These are phyloP conservation scores for Merodon equestris DNA, from an alignment of 2,888 invertebrate genomes.

Conservation along the genomic window DNA sequence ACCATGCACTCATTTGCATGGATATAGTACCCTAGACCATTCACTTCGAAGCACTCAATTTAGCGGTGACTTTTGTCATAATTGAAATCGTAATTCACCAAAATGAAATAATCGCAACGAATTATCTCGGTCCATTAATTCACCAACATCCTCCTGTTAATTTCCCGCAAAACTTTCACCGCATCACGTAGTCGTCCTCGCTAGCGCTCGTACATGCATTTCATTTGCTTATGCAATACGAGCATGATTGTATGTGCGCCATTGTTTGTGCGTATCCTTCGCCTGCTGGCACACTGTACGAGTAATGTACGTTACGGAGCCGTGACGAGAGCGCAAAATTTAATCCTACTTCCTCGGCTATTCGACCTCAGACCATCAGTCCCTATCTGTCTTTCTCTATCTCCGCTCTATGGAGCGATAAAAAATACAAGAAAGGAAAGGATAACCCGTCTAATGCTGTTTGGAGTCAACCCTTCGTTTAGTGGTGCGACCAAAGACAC, in stretches of 20 bases:
- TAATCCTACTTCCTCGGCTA: slow-evolving; percentile 10
- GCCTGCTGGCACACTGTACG: neutral
- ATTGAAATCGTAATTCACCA: slow-evolving; percentile 46
- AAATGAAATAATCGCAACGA: slow-evolving; percentile 44
- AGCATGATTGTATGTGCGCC: slow-evolving; percentile 9
- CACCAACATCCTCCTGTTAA: slow-evolving; percentile 4
- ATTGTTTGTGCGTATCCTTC: slow-evolving; percentile 37
- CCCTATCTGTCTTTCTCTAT: too few species aligned
- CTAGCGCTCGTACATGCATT: slow-evolving; percentile 35
- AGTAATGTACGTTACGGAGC: too few species aligned
- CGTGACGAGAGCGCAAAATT: neutral
- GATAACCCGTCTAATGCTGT: slow-evolving; percentile 32
- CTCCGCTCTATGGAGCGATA: neutral
- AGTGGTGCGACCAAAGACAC: too few species aligned
- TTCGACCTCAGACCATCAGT: too few species aligned
- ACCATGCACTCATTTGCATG: too few species aligned
- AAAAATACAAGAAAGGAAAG: slow-evolving; percentile 12
- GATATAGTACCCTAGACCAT: neutral
- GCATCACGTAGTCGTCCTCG: slow-evolving; percentile 19
- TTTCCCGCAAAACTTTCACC: slow-evolving; percentile 6
- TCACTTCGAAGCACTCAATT: slow-evolving; percentile 19
- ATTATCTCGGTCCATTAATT: slow-evolving; percentile 52
- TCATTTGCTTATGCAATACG: slow-evolving; percentile 30
- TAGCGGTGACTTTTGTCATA: slow-evolving; percentile 27
- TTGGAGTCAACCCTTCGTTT: slow-evolving; percentile 45